Evolutionary conservation across 2,113 vertebrate species (phyloP), one percentile per base, ranked within the genome.

Genomic region (Dipodomys merriami): DNA sequence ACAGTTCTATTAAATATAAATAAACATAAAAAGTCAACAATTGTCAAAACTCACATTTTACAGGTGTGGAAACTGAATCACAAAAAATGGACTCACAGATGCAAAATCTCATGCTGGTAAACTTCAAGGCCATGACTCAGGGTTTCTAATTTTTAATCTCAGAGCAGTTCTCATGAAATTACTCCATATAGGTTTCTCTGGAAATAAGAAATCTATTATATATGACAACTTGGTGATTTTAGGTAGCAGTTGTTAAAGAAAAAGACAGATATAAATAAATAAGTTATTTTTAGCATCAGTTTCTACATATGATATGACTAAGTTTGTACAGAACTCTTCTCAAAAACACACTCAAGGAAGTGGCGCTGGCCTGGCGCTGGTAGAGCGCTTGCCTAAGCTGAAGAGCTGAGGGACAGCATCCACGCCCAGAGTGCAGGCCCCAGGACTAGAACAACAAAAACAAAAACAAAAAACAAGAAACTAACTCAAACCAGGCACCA

Each of bases 91-190:
- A 93, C 13, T 68, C 69, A 74, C 65, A 44, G 57, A 78, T 5
- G 78, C 53, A 49, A 81, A 33, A 5, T 82, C 19, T 85, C 8
- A 15, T 60, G 49, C 19, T 5, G 19, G 19, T 30, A 86, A 93
- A 23, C n/a, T 81, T 35, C 15, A 68, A 93, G 86, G 7, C 19
- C 46, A 83, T 76, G 65, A 74, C 30, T 91, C 12, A 69, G 19
- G 19, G 16, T 86, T 95, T 95, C 44, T 94, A 71, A 80, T 91
- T 86, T 53, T 73, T 88, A 89, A 57, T 29, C 22, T 65, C 16
- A 49, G 29, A 76, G 80, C 6, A 7, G 0, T 79, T 94, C 67
- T 68, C 22, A 49, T 91, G 53, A 82, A 93, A 72, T 10, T 39
- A 46, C 23, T 53, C 2, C 2, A 88, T 91, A 88, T 7, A 68